phyloP scores from a whole-genome alignment of 1,140 invertebrate species.

The Scaptomyza montana region DNA sequence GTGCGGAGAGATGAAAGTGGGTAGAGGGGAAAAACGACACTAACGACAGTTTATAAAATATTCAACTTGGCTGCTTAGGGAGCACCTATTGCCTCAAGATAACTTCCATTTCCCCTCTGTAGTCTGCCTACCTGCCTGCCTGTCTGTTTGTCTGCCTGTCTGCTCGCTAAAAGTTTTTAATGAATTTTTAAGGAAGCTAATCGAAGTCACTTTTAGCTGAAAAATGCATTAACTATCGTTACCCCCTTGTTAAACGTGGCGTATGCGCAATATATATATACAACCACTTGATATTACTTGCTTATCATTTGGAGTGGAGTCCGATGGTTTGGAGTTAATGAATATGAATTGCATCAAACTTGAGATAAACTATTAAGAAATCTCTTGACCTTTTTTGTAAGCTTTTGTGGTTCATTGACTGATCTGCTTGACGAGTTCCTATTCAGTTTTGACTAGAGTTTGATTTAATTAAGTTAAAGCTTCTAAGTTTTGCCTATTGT shows the following conservation, averaged over 20 bases:
- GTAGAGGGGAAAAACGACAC: slow-evolving; percentile 10
- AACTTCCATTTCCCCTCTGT: neutral
- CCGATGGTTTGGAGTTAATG: no score
- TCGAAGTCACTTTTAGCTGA: slow-evolving; percentile 76
- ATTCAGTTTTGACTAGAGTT: no score
- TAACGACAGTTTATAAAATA: slow-evolving; percentile 82
- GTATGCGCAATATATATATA: slow-evolving; percentile 50
- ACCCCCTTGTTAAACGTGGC: slow-evolving; percentile 37
- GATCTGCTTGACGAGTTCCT: no score
- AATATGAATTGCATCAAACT: no score
- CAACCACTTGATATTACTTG: neutral
- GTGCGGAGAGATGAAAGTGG: neutral
- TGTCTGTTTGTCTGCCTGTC: slow-evolving; percentile 23
- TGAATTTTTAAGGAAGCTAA: slow-evolving; percentile 80
- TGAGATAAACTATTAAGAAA: no score
- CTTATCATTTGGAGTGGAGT: neutral
- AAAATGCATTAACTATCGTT: slow-evolving; percentile 72
- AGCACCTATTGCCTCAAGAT: slow-evolving; percentile 7
- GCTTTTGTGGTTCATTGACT: no score
- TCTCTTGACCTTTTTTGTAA: no score
- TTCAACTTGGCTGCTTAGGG: slow-evolving; percentile 60
- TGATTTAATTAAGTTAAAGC: no score
- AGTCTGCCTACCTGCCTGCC: neutral
- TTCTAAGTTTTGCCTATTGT: neutral
- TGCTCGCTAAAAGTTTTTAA: slow-evolving; percentile 77